A percentile compares a stretch with the other conserved stretches of the same genome.
phyloP scores from a whole-genome alignment of 2,113 vertebrate genomes.

The Camelus bactrianus region DNA sequence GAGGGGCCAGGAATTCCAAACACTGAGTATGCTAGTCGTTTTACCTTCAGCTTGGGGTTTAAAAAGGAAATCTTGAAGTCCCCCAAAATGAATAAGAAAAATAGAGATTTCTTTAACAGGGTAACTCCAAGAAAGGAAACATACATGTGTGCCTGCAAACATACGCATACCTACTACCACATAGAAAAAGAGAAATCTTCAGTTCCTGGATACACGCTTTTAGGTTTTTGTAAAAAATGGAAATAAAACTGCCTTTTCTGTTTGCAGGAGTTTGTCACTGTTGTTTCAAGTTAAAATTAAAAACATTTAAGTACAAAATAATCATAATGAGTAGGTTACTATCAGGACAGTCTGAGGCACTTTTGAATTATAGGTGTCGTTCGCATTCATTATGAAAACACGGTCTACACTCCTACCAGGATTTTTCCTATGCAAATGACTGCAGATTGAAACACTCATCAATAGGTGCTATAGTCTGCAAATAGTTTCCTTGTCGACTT shows the following conservation, averaged over 20 bases:
- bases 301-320: not conserved
- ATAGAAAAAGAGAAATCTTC: not conserved
- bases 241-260: constrained; percentile 43
- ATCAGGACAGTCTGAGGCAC: not conserved
- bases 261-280: constrained; percentile 17
- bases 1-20: constrained; percentile 78
- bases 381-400: not conserved
- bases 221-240: constrained; percentile 56
- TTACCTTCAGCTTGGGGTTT: constrained; percentile 59
- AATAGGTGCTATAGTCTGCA: constrained; percentile 92
- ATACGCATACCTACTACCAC: accelerated
- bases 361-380: not conserved
- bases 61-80: constrained; percentile 64
- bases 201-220: not conserved
- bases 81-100: not conserved
- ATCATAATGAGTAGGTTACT: not conserved
- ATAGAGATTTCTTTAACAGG: constrained; percentile 52
- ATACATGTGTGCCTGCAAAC: accelerated
- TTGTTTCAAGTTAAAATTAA: constrained; percentile 38
- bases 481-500: constrained; percentile 91
- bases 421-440: constrained; percentile 87
- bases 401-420: constrained; percentile 36
- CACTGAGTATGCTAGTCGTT: not conserved
- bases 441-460: constrained; percentile 87
- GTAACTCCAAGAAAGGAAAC: not conserved